These are phyloP conservation scores for Alviniconcha marisindica DNA, from an alignment of 1,140 invertebrate genomes.

Conservation along the genomic window DNA sequence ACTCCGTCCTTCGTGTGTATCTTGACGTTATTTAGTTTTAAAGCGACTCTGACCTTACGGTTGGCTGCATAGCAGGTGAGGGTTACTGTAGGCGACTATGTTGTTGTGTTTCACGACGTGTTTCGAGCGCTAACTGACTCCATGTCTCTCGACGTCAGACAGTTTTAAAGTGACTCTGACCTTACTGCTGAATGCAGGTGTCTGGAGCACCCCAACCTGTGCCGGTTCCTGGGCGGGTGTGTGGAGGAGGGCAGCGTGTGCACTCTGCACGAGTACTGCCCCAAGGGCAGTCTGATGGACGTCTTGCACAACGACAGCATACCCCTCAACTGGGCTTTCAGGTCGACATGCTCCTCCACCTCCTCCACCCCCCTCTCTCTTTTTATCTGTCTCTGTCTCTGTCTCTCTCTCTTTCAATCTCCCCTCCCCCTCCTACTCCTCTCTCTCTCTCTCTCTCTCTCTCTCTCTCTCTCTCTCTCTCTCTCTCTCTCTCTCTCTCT, in stretches of 20 bases:
- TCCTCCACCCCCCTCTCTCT: neutral
- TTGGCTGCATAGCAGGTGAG: no score
- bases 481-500: neutral
- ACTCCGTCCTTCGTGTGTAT: no score
- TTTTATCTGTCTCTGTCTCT: neutral
- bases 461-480: neutral
- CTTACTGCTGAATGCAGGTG: conserved; percentile 49
- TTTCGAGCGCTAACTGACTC: no score
- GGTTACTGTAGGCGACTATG: no score
- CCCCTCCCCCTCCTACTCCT: neutral
- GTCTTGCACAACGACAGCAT: conserved; percentile 68
- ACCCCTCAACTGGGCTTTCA: conserved; percentile 68
- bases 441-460: neutral
- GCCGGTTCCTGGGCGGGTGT: conserved; percentile 67
- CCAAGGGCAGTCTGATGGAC: conserved; percentile 67
- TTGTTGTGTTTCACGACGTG: no score
- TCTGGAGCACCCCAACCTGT: conserved; percentile 65
- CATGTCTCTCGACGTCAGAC: no score
- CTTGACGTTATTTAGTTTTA: no score
- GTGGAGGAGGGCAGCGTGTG: conserved; percentile 60
- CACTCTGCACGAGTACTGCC: conserved; percentile 64
- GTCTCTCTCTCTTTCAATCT: neutral
- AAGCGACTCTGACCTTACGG: no score
- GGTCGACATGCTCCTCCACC: conserved; percentile 42
- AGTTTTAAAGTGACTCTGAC: neutral